Evolutionary conservation across 2,888 invertebrate genomes (phyloP).

Genomic region (Parnassius orleans): DNA sequence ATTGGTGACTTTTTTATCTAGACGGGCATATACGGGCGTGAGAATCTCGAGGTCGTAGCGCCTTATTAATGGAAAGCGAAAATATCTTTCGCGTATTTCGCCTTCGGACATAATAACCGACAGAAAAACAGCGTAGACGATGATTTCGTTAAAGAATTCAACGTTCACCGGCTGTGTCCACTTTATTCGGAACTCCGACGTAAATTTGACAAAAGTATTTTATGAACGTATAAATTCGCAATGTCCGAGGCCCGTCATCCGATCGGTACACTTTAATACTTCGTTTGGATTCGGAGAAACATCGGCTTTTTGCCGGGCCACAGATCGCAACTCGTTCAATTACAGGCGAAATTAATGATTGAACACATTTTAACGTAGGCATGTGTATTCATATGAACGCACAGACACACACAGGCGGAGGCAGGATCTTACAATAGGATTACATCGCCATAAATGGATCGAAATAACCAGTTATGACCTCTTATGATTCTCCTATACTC

Average conservation of each 20-base stretch:
- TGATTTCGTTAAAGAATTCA: conserved; percentile 74
- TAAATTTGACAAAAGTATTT: conserved; percentile 80
- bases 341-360: conserved; percentile 78
- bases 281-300: conserved; percentile 63
- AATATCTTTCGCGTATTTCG: conserved; percentile 39
- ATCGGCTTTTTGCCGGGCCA: conserved; percentile 58
- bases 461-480: conserved; percentile 73
- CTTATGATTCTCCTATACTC: conserved; percentile 66
- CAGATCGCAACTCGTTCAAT: conserved; percentile 70
- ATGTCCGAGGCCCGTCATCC: conserved; percentile 52
- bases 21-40: conserved; percentile 28
- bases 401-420: conserved; percentile 34
- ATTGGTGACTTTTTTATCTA: conserved; percentile 29
- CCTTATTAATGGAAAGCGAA: conserved; percentile 38
- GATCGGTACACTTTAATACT: conserved; percentile 64
- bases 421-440: conserved; percentile 70
- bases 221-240: conserved; percentile 76
- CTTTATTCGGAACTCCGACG: conserved; percentile 66
- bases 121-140: conserved; percentile 61
- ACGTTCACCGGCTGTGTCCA: conserved; percentile 43
- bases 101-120: conserved; percentile 60
- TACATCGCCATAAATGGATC: conserved; percentile 71
- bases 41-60: conserved; percentile 39
- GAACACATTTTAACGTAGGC: conserved; percentile 66
- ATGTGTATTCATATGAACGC: conserved; percentile 38